Percentiles rank a stretch among this genome's conserved stretches.
Conservation (phyloP, 2,888 invertebrate genomes). For the Vanessa cardui region DNA sequence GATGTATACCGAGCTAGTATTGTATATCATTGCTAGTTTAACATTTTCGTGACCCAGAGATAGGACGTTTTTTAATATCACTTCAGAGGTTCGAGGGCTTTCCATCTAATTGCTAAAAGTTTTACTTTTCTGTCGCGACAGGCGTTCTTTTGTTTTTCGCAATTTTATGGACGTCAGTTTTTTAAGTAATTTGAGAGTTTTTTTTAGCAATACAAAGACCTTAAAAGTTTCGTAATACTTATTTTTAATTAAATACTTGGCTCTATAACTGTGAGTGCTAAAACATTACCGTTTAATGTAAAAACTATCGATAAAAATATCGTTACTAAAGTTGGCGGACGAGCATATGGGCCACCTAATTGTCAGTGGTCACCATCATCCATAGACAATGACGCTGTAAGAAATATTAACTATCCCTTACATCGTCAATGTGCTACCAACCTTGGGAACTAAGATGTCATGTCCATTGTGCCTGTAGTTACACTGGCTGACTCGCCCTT, state of each 20-base stretch:
- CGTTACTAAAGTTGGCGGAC: too few species aligned
- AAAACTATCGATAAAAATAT: too few species aligned
- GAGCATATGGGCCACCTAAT: too few species aligned
- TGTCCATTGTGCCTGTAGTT: too few species aligned
- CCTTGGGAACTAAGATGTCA: too few species aligned
- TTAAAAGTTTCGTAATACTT: background rate
- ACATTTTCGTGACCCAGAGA: constrained; percentile 17
- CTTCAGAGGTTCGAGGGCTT: constrained; percentile 42
- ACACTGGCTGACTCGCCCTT: too few species aligned
- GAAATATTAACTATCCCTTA: too few species aligned
- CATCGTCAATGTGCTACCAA: too few species aligned
- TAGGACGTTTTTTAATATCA: constrained; percentile 34
- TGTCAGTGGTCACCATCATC: too few species aligned
- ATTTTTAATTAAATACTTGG: constrained; percentile 1
- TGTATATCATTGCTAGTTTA: background rate
- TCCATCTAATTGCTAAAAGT: constrained; percentile 51
- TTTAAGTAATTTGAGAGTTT: constrained; percentile 14
- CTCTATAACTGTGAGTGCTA: background rate
- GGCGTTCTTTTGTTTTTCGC: constrained; percentile 28
- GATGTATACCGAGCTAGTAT: constrained; percentile 10
- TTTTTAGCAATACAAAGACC: constrained; percentile 14
- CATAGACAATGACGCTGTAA: too few species aligned
- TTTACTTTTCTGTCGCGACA: constrained; percentile 25
- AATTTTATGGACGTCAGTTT: constrained; percentile 27
- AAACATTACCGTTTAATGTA: background rate